Base-by-base conservation (phyloP, 2,888 invertebrate species). In the Syrphus vitripennis region DNA sequence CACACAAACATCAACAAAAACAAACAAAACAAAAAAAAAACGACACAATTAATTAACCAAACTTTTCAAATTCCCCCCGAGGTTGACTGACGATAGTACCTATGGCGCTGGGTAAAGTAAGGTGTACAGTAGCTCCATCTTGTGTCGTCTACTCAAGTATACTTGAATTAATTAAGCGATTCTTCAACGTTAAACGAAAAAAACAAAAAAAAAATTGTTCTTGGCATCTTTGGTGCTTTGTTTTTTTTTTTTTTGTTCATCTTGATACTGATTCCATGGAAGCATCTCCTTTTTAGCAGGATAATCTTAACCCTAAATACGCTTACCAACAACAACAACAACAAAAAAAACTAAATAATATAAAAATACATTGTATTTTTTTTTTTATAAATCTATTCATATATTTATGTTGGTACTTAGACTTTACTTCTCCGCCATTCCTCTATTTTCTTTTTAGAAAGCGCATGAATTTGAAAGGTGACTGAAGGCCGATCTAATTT, bases 81-180 rank as follows among this genome's bases (percentile, higher is more conserved):
- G 53, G 50, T 29, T 29, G 57, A 37, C 40, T 42, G 16, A 65
- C 42, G 19, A 14, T 31, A 16, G 42, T 2, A 29, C 19, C 1
- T 21, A 26, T 26, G 37, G 4, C 4, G 2, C 3, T 14, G 29
- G 19, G n/a, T 57, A 4, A 31, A 5, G 1, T 21, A 57, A 31
- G 19, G 57, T 57, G 21, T n/a, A n/a, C n/a, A n/a, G 19, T 7
- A 24, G 50, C 50, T n/a, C 4, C 59, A 37, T n/a, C 34, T 59
- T 37, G n/a, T 50, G 31, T 50, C 34, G 50, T 69, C 65, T 42
- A n/a, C 65, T 84, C 59, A 81, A 71, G 84, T 61, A 72, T 26
- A 67, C 76, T 77, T 77, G 61, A 84, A 84, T 84, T 81, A 81
- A 84, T 77, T 84, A 71, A 80, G 26, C 67, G 72, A 80, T 57